Percentiles rank a stretch among this genome's conserved stretches.
Evolutionary conservation across 2,797 vertebrate genomes (phyloP).

Genomic region (Philypnodon macrostomus): DNA sequence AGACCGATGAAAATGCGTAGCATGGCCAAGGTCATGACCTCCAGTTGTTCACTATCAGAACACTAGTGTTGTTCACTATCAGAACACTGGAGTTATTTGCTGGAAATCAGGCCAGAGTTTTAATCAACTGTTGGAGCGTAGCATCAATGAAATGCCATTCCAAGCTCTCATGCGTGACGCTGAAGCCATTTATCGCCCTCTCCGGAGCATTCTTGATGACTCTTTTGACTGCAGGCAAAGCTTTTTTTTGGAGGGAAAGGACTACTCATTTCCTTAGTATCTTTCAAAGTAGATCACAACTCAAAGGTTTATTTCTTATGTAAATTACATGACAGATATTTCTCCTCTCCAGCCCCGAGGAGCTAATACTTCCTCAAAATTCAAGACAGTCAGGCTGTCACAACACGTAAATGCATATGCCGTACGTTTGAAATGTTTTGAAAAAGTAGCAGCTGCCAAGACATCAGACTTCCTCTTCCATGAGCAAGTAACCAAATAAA

Average conservation of each 20-base stretch:
- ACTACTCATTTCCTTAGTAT: not conserved
- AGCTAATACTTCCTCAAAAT: slow-evolving; percentile 18
- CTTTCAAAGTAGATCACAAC: not conserved
- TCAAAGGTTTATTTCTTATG: slow-evolving; percentile 34
- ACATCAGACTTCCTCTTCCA: slow-evolving; percentile 27
- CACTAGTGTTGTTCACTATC: slow-evolving; percentile 25
- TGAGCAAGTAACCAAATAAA: slow-evolving; percentile 33
- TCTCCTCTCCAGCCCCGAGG: slow-evolving; percentile 18
- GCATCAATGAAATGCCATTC: slow-evolving; percentile 36
- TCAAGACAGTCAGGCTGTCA: slow-evolving; percentile 46
- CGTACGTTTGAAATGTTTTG: slow-evolving; percentile 47
- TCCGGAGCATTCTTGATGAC: slow-evolving; percentile 17
- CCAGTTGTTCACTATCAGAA: slow-evolving; percentile 46
- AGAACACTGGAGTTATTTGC: slow-evolving; percentile 30
- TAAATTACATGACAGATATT: slow-evolving; percentile 36
- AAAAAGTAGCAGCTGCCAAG: slow-evolving; percentile 46
- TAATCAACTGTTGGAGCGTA: slow-evolving; percentile 42
- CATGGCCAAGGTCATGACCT: slow-evolving; percentile 56
- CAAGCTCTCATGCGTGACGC: slow-evolving; percentile 15
- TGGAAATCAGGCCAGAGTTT: slow-evolving; percentile 32
- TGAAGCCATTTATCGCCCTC: slow-evolving; percentile 20
- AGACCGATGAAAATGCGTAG: slow-evolving; percentile 28
- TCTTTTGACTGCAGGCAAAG: slow-evolving; percentile 23
- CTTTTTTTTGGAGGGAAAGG: slow-evolving; percentile 8
- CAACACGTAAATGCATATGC: slow-evolving; percentile 29